Percentiles rank a stretch among this genome's conserved stretches.
Evolutionary conservation across 1,140 invertebrate species (phyloP).

Genomic region (Drosophila kohkoa): DNA sequence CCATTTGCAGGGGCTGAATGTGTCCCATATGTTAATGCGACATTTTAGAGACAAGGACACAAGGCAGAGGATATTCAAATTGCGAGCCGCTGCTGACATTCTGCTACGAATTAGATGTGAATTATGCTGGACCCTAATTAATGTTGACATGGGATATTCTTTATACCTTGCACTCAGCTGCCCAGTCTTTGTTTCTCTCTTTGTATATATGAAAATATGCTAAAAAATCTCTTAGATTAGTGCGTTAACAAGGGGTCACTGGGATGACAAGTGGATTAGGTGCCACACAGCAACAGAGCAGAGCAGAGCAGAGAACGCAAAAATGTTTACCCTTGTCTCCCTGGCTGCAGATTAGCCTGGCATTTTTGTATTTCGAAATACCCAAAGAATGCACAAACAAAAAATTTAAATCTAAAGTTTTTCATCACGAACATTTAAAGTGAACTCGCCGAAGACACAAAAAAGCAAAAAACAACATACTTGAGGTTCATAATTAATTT

Average conservation of each 20-base stretch:
- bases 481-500: slow-evolving; percentile 65
- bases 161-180: slow-evolving; percentile 32
- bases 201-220: slow-evolving; percentile 54
- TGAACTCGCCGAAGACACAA: slow-evolving; percentile 1
- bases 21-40: slow-evolving; percentile 35
- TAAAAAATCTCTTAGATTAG: slow-evolving; percentile 69
- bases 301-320: background rate
- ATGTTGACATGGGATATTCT: slow-evolving; percentile 76
- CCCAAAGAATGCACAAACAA: slow-evolving; percentile 14
- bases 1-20: slow-evolving; percentile 11
- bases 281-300: background rate
- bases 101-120: slow-evolving; percentile 55
- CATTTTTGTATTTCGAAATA: slow-evolving; percentile 44
- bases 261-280: slow-evolving; percentile 51
- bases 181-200: slow-evolving; percentile 5
- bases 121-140: slow-evolving; percentile 76
- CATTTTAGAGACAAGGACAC: background rate
- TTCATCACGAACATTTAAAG: slow-evolving; percentile 16
- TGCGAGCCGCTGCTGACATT: background rate
- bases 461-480: slow-evolving; percentile 15
- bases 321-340: slow-evolving; percentile 69
- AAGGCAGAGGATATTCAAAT: background rate
- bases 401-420: slow-evolving; percentile 3
- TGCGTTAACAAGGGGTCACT: slow-evolving; percentile 74
- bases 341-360: slow-evolving; percentile 50